Percentiles rank a stretch among this genome's conserved stretches.
Evolutionary conservation across 2,888 invertebrate genomes (phyloP).

Genomic region (Helicoverpa assulta): DNA sequence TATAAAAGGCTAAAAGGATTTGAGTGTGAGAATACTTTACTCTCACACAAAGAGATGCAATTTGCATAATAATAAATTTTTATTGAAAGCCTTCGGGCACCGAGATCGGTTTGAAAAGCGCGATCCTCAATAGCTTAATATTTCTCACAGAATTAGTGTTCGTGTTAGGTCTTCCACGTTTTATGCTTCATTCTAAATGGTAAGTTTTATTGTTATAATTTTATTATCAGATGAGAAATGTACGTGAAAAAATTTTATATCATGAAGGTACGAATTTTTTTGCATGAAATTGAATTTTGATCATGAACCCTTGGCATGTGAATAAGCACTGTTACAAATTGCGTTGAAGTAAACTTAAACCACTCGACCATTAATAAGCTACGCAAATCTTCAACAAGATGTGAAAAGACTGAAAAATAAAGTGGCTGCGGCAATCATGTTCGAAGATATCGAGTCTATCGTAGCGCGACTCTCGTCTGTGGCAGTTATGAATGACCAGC

Average conservation of each 20-base stretch:
- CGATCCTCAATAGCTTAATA: constrained; percentile 70
- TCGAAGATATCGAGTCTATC: constrained; percentile 57
- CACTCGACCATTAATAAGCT: constrained; percentile 34
- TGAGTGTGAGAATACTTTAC: constrained; percentile 73
- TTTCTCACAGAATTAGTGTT: constrained; percentile 51
- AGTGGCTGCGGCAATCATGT: constrained; percentile 37
- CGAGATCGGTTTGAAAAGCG: constrained; percentile 72
- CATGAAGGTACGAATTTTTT: constrained; percentile 33
- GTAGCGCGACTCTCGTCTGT: constrained; percentile 52
- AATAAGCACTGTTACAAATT: constrained; percentile 1
- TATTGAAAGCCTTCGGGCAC: constrained; percentile 77
- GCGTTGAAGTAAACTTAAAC: neutral
- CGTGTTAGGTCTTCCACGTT: constrained; percentile 29
- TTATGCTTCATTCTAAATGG: constrained; percentile 50
- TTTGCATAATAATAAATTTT: constrained; percentile 88
- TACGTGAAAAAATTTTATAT: constrained; percentile 50
- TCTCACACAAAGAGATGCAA: constrained; percentile 81
- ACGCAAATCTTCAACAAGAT: constrained; percentile 33
- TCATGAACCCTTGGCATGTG: constrained; percentile 22
- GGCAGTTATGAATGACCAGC: constrained; percentile 84
- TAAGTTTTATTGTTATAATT: constrained; percentile 60
- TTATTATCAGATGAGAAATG: constrained; percentile 54
- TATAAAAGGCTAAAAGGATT: constrained; percentile 73
- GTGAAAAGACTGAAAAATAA: constrained; percentile 34
- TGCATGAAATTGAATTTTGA: constrained; percentile 48